Base-by-base conservation (phyloP, 2,888 invertebrate genomes). In the Crioceris asparagi region DNA sequence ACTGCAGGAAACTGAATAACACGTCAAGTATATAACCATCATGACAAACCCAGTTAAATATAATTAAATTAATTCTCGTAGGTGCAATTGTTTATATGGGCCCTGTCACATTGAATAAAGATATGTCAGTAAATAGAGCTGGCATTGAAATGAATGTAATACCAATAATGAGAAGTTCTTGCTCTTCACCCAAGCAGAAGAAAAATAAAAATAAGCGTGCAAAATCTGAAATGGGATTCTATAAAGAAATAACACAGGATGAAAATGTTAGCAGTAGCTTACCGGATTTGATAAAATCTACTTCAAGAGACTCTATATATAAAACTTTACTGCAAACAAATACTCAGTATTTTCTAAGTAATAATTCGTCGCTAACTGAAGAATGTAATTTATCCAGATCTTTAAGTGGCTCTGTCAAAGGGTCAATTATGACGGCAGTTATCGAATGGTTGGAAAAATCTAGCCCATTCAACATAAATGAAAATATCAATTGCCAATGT, bases 71-170 rank as follows among this genome's bases (percentile, higher is more conserved):
- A 41, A 39, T 52, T 45, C 49, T 46, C 59, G 54, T 57, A 64
- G 64, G 64, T 64, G 61, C 62, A 47, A 59, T 64, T 52, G 58
- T 65, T 48, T 66, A 66, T 52, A 62, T 66, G 65, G 65, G 59
- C 44, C 66, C 66, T 45, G 62, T 66, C 45, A 65, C 54, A 47
- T 60, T 66, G 57, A 66, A 66, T 54, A 63, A 61, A 65, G 60
- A 60, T 56, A 52, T 57, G 47, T 53, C 77, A 65, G 70, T 81
- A 32, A 80, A 80, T 44, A 69, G 79, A 55, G 64, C 65, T 21
- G 65, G 65, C 19, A 47, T 71, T 11, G 65, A 67, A 48, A 61
- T 69, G 11, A 65, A 67, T 36, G 59, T 70, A 14, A 65, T 66
- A 18, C 61, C 62, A 3, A 64, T 64, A 30, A 63, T 58, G 59